Conservation (phyloP, 2,888 invertebrate species). For the Cephus runcator region DNA sequence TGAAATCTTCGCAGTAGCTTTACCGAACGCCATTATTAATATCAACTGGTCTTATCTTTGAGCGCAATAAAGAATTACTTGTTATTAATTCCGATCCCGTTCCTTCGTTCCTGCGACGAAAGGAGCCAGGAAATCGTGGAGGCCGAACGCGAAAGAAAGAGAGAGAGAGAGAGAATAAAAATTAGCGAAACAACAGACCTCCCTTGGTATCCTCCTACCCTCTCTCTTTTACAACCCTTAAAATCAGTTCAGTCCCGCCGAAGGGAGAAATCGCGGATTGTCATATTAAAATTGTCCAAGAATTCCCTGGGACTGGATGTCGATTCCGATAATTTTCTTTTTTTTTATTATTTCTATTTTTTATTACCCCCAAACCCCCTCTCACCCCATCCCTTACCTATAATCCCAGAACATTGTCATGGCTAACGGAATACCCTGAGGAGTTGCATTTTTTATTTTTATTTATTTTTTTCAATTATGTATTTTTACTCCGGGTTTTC, state of each 20-base stretch:
- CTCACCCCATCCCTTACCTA: background rate
- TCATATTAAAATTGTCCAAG: background rate
- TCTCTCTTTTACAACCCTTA: background rate
- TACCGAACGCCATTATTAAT: conserved; percentile 59
- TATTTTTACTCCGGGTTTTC: background rate
- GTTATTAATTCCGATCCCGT: conserved; percentile 58
- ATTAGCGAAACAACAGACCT: background rate
- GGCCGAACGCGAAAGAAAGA: background rate
- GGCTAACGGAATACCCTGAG: background rate
- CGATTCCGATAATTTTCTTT: background rate
- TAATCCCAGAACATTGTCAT: background rate
- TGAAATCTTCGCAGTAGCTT: conserved; percentile 52
- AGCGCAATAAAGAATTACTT: conserved; percentile 60
- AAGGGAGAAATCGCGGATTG: background rate
- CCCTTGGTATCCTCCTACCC: background rate
- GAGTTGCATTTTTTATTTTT: background rate
- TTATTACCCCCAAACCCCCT: background rate
- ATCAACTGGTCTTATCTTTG: conserved; percentile 55
- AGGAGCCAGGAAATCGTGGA: background rate
- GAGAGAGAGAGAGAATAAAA: background rate
- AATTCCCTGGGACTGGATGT: background rate
- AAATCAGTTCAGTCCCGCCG: background rate
- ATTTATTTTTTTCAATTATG: background rate
- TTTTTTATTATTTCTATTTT: background rate
- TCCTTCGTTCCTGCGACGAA: conserved; percentile 5